Conservation (phyloP, 1,140 invertebrate species). For the Streblospio benedicti region DNA sequence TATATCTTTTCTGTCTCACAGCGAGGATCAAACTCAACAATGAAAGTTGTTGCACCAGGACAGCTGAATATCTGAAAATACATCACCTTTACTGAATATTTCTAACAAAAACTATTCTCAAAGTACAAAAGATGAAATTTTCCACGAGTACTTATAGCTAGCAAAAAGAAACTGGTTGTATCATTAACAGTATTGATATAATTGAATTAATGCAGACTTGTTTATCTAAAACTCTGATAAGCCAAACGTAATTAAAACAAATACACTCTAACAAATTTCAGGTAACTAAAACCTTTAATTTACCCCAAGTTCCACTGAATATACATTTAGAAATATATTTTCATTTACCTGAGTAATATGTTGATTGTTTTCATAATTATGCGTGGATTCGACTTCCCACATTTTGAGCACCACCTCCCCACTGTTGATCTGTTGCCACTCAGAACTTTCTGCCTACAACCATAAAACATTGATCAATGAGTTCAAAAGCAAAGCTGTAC, state of each 20-base stretch:
- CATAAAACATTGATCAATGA: not conserved
- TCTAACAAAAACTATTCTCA: not conserved
- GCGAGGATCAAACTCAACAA: constrained; percentile 39
- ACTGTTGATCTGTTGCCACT: constrained; percentile 35
- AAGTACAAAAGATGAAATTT: not conserved
- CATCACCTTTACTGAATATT: not conserved
- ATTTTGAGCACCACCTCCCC: constrained; percentile 38
- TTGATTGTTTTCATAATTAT: constrained; percentile 42
- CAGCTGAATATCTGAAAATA: constrained; percentile 32
- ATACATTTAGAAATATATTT: not conserved
- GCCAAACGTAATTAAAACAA: not conserved
- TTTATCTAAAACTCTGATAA: not conserved
- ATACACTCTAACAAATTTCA: not conserved
- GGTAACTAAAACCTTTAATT: not conserved
- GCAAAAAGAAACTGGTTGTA: not conserved
- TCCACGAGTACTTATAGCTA: not conserved
- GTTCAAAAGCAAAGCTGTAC: too few relatives aligned
- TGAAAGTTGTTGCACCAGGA: constrained; percentile 40
- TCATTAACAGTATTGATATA: not conserved
- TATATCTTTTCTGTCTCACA: constrained; percentile 44
- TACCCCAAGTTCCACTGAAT: not conserved
- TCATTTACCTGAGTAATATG: constrained; percentile 33
- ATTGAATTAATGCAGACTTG: not conserved
- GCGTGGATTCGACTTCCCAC: constrained; percentile 44
- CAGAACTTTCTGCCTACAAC: constrained; percentile 32